Evolutionary conservation across 2,113 vertebrate species (phyloP).

Genomic region (Lepidothrix coronata): DNA sequence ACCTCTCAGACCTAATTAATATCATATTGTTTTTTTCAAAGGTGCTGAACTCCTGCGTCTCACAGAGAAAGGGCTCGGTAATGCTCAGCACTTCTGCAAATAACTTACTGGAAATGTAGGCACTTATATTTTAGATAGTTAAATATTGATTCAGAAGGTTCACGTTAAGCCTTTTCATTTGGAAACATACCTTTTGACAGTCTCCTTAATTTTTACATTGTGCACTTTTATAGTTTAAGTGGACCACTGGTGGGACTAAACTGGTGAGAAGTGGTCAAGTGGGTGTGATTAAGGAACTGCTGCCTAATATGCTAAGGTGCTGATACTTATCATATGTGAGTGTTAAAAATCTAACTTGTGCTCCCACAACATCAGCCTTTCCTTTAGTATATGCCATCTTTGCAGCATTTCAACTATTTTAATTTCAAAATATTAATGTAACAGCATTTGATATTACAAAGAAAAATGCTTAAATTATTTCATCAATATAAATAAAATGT

Average conservation of each 20-base stretch:
- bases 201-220: not conserved
- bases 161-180: not conserved
- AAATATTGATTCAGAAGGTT: constrained; percentile 39
- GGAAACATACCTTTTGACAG: not conserved
- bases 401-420: not conserved
- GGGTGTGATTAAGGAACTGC: not conserved
- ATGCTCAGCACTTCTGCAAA: constrained; percentile 20
- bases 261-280: not conserved
- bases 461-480: not conserved
- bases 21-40: not conserved
- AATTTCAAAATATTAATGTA: not conserved
- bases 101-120: not conserved
- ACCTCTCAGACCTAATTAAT: not conserved
- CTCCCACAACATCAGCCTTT: not conserved
- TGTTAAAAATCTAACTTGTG: not conserved
- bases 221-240: not conserved
- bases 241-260: not conserved
- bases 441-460: not conserved
- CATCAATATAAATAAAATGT: not conserved
- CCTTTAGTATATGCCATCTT: not conserved
- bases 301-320: not conserved
- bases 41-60: not conserved
- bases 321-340: not conserved
- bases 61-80: not conserved
- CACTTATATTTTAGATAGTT: constrained; percentile 9